Evolutionary conservation across 2,797 vertebrate genomes (phyloP).

Genomic region (Sebastes diaconus): DNA sequence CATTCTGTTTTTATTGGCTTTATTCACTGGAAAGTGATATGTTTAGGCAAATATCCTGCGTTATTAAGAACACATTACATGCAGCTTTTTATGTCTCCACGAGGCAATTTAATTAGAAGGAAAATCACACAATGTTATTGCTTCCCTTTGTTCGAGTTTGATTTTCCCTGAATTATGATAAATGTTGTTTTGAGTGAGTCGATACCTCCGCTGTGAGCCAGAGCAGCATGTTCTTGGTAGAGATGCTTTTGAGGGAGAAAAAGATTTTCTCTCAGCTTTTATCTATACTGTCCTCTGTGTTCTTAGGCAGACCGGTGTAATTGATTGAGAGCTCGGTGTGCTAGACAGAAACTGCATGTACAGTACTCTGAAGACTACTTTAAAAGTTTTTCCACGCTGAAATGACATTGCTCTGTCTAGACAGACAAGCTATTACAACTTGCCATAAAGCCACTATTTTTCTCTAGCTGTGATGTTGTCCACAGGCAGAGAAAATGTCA

Average conservation of each 20-base stretch:
- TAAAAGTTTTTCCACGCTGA: background rate
- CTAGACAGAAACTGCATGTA: conserved; percentile 6
- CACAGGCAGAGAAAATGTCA: conserved; percentile 38
- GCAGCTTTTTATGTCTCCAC: conserved; percentile 14
- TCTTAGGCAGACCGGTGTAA: conserved; percentile 48
- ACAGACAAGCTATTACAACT: background rate
- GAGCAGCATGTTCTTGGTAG: conserved; percentile 17
- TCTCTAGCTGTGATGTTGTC: conserved; percentile 21
- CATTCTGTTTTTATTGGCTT: background rate
- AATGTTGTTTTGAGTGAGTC: conserved; percentile 58
- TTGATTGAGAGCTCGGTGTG: conserved; percentile 49
- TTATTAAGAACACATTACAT: conserved; percentile 14
- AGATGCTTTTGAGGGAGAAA: conserved; percentile 26
- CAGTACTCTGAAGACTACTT: background rate
- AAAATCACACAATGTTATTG: conserved; percentile 41
- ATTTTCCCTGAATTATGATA: conserved; percentile 41
- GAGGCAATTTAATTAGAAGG: conserved; percentile 39
- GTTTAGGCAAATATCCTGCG: background rate
- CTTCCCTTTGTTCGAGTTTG: conserved; percentile 45
- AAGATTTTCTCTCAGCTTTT: conserved; percentile 34
- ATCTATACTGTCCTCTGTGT: conserved; percentile 30
- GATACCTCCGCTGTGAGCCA: conserved; percentile 22
- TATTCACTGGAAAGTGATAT: background rate
- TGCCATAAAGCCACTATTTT: background rate
- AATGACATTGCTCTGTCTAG: conserved; percentile 8